Evolutionary conservation across 2,113 vertebrate genomes (phyloP), one percentile per base, ranked within the genome.

Genomic region (Uria lomvia): DNA sequence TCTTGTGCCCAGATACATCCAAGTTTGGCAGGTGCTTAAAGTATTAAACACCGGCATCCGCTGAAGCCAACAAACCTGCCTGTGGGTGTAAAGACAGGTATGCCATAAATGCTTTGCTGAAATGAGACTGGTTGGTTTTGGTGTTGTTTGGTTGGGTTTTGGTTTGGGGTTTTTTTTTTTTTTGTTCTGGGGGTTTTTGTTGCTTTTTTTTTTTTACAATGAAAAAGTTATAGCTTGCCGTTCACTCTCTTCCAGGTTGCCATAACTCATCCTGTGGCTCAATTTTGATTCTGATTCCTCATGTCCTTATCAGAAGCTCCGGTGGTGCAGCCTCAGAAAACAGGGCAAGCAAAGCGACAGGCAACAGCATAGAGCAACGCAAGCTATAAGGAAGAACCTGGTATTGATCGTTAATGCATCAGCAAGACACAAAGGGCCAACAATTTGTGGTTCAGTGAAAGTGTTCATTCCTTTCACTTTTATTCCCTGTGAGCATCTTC

Each of bases 361-460:
- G 58, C 21, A 60, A 34, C 12, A 65, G 63, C 74, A 53, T 2
- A 42, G 43, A 58, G 71, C 59, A 45, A 9, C 2, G 5, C 8
- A 3, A 0, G 5, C 24, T 15, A 0, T 11, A 36, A 11, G 30
- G 49, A 77, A 19, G 55, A 58, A 59, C 20, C 21, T 47, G 6
- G 18, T 77, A 77, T 53, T 12, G 55, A 73, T 73, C 15, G 1
- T 42, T 68, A 76, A 73, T 77, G 50, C 86, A 59, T 42, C 71
- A 86, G 60, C 43, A 70, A 55, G 66, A 59, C 53, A 62, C n/a
- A 63, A 53, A 82, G 40, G 43, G 30, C 47, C 66, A 83, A 56
- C 34, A 38, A 30, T 73, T 42, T 49, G 66, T 86, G 66, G 55
- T 89, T 77, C 89, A 83, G 40, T 53, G 50, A n/a, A 86, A 88